Evolutionary conservation across 2,113 vertebrate genomes (phyloP).

Genomic region (Raja brachyura): DNA sequence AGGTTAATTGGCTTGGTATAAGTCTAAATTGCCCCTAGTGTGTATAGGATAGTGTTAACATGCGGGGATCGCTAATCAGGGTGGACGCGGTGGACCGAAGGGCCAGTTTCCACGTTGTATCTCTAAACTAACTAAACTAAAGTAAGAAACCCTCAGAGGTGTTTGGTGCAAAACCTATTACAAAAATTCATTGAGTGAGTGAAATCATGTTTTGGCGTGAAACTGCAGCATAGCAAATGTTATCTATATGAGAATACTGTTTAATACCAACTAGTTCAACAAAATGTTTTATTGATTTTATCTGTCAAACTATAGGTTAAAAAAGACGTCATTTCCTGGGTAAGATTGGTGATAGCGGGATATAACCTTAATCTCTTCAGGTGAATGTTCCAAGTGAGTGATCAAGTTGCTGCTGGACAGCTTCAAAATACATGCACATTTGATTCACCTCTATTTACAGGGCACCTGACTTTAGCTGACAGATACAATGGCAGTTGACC

Average conservation of each 20-base stretch:
- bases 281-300: not conserved
- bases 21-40: no score
- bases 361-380: not conserved
- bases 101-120: no score
- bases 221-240: not conserved
- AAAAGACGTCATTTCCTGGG: not conserved
- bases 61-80: no score
- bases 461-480: not conserved
- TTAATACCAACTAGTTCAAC: not conserved
- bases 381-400: constrained; percentile 7
- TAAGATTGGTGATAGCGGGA: not conserved
- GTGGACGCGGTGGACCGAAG: no score
- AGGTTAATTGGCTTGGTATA: no score
- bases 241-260: not conserved
- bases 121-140: no score
- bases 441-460: not conserved
- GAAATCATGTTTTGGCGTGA: not conserved
- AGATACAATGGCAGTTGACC: not conserved
- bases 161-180: not conserved
- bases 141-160: no score
- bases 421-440: not conserved
- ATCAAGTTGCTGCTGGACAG: not conserved
- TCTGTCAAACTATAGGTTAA: not conserved
- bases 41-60: no score
- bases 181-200: not conserved